Evolutionary conservation across 1,140 invertebrate genomes (phyloP).

Genomic region (Drosophila sucinea): DNA sequence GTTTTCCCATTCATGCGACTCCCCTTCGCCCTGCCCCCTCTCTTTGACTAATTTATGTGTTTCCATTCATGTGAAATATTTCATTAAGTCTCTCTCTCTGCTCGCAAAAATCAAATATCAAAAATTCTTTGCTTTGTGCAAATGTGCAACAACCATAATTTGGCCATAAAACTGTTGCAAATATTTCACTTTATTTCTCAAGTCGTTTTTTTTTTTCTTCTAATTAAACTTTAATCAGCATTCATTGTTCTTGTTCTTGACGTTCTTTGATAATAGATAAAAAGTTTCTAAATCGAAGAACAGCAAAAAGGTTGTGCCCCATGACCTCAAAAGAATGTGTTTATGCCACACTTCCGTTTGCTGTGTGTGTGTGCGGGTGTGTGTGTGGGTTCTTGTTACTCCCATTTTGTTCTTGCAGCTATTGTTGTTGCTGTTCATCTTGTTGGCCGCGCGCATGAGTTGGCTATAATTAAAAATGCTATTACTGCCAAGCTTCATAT

Average conservation of each 20-base stretch:
- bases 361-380: neutral
- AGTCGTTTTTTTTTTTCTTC: neutral
- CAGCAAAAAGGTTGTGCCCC: conserved; percentile 71
- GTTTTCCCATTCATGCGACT: neutral
- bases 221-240: conserved; percentile 7
- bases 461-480: conserved; percentile 82
- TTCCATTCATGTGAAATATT: no score
- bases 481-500: conserved; percentile 81
- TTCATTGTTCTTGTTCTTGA: conserved; percentile 3
- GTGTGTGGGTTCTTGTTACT: neutral
- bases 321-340: conserved; percentile 71
- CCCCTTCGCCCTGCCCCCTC: no score
- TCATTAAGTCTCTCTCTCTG: neutral
- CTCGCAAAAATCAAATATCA: no score
- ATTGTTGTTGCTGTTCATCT: conserved; percentile 37
- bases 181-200: neutral
- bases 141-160: no score
- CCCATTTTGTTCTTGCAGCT: conserved; percentile 29
- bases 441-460: conserved; percentile 72
- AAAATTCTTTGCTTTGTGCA: no score
- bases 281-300: conserved; percentile 57
- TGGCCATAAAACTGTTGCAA: neutral
- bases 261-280: conserved; percentile 5
- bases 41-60: neutral
- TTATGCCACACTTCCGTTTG: conserved; percentile 73